These are phyloP conservation scores for Drosophila koepferae DNA, from an alignment of 2,888 invertebrate species.

Conservation along the genomic window DNA sequence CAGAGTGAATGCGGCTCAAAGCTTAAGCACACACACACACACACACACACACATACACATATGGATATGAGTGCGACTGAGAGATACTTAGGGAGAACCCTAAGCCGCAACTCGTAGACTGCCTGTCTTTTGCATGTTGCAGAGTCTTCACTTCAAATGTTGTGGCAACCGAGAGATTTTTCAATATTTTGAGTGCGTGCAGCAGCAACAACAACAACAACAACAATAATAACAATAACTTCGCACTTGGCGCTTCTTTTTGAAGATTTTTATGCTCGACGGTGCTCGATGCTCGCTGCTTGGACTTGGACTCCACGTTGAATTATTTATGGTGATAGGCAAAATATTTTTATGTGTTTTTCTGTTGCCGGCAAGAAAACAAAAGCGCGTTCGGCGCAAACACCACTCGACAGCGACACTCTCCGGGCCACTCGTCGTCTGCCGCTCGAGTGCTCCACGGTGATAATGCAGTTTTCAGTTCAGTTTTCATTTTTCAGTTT, in stretches of 20 bases:
- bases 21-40: slow-evolving; percentile 24
- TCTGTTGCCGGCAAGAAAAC: slow-evolving; percentile 72
- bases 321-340: slow-evolving; percentile 83
- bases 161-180: slow-evolving; percentile 47
- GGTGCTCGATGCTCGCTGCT: slow-evolving; percentile 27
- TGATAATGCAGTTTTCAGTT: slow-evolving; percentile 74
- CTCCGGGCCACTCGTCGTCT: slow-evolving; percentile 64
- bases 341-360: slow-evolving; percentile 73
- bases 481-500: slow-evolving; percentile 18
- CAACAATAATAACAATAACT: slow-evolving; percentile 53
- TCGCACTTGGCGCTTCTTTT: slow-evolving; percentile 79
- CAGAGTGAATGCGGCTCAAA: slow-evolving; percentile 48
- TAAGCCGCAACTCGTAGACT: slow-evolving; percentile 65
- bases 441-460: slow-evolving; percentile 64
- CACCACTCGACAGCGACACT: slow-evolving; percentile 72
- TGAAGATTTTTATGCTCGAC: slow-evolving; percentile 74
- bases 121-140: slow-evolving; percentile 71
- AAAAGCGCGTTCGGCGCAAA: slow-evolving; percentile 65
- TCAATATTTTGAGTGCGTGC: slow-evolving; percentile 75
- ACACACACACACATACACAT: slow-evolving; percentile 16
- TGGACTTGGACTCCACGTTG: slow-evolving; percentile 52
- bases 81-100: slow-evolving; percentile 66
- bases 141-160: slow-evolving; percentile 48
- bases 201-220: slow-evolving; percentile 44
- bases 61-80: slow-evolving; percentile 15